A percentile compares a stretch with the other conserved stretches of the same genome.
These are phyloP conservation scores for Melanargia galathea DNA, from an alignment of 2,888 invertebrate species.

Conservation along the genomic window DNA sequence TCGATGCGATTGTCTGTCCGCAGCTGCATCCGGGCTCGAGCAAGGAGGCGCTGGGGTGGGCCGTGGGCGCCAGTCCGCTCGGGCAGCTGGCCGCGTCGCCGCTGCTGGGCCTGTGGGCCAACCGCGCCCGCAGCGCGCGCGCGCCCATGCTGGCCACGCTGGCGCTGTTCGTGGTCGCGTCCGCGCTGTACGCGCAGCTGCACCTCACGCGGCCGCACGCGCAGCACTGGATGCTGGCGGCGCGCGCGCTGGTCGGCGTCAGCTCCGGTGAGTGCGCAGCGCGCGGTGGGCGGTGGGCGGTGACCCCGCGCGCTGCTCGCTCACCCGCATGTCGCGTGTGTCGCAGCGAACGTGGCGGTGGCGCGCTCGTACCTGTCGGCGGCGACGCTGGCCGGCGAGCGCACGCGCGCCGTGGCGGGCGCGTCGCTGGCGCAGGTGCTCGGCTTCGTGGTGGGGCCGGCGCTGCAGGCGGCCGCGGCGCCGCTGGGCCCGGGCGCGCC, in stretches of 20 bases:
- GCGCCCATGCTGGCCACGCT: conserved; percentile 87
- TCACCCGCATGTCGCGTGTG: too few relatives aligned
- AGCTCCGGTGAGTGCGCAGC: conserved; percentile 77
- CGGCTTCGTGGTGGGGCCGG: conserved; percentile 93
- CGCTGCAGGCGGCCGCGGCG: conserved; percentile 90
- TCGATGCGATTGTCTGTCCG: too few relatives aligned
- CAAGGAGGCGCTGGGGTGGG: conserved; percentile 91
- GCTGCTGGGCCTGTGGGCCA: conserved; percentile 92
- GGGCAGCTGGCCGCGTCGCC: conserved; percentile 94
- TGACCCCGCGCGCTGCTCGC: too few relatives aligned
- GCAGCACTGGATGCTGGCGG: conserved; percentile 88
- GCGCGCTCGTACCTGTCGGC: conserved; percentile 92
- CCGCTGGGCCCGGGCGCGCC: conserved; percentile 85
- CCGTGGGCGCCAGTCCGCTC: conserved; percentile 93
- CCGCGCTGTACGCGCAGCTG: conserved; percentile 88
- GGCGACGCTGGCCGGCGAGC: conserved; percentile 89
- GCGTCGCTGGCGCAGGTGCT: conserved; percentile 92
- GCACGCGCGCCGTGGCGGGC: conserved; percentile 92
- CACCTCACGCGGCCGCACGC: conserved; percentile 85
- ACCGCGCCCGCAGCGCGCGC: conserved; percentile 87
- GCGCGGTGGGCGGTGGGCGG: too few relatives aligned
- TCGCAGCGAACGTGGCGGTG: conserved; percentile 88
- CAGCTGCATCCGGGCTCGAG: conserved; percentile 90
- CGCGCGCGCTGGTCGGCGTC: conserved; percentile 91
- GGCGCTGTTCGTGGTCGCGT: conserved; percentile 87